Conservation (phyloP, 2,113 vertebrate species). For the Capricornis sumatraensis region DNA sequence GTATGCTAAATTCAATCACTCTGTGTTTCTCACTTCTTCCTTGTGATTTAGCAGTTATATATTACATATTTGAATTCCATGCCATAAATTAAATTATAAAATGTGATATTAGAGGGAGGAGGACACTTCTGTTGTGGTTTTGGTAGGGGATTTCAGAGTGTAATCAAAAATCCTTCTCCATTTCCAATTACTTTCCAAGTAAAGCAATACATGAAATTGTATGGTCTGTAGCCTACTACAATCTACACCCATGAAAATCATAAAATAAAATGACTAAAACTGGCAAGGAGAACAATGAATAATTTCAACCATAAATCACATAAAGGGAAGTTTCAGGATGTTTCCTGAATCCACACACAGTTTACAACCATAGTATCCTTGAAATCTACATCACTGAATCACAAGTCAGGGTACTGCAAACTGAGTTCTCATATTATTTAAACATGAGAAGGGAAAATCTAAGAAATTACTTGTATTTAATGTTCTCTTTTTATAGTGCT, state of each 20-base stretch:
- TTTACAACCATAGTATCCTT: not conserved
- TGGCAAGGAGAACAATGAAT: not conserved
- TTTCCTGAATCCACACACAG: not conserved
- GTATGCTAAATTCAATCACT: not conserved
- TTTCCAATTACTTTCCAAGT: not conserved
- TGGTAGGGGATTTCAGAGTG: not conserved
- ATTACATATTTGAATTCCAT: not conserved
- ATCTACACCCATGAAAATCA: not conserved
- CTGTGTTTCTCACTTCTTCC: not conserved
- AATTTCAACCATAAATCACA: not conserved
- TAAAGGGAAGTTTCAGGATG: not conserved
- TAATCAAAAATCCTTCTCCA: not conserved
- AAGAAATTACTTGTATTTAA: not conserved
- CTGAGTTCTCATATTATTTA: not conserved
- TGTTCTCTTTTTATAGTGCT: not conserved
- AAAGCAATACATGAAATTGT: not conserved
- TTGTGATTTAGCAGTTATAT: not conserved
- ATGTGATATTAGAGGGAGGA: not conserved
- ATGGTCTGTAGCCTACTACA: not conserved
- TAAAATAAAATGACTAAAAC: not conserved
- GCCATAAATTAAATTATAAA: not conserved
- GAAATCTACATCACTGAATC: not conserved
- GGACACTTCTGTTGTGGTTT: not conserved
- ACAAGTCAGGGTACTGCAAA: not conserved
- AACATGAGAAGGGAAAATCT: not conserved